Base-by-base conservation (phyloP, 2,113 vertebrate genomes). In the Corythaixoides concolor region DNA sequence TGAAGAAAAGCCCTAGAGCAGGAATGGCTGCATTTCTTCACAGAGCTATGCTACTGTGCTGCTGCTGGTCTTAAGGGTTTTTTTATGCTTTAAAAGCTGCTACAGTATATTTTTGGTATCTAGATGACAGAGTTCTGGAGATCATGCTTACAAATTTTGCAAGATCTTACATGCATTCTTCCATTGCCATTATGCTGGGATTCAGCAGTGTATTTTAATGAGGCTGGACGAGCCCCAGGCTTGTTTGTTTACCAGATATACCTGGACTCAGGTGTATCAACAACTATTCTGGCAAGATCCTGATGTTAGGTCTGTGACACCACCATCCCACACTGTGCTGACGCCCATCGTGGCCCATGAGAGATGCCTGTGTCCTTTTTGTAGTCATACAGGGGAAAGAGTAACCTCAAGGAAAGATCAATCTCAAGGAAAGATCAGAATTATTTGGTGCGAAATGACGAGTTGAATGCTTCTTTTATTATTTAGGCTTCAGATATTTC, bases 401-500 rank as follows among this genome's bases (percentile, higher is more conserved):
- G 39, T 39, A 39, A 39, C 11, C 39, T 39, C 39, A 39, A 39
- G 21, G 35, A 79, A 91, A 85, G 18, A 72, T 15, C 81, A 0
- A 56, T 56, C 39, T 87, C 62, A 68, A 85, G 67, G 22, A 49
- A 91, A 82, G 82, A 60, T 7, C 53, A 58, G 66, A 87, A 53
- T 81, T 74, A 49, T 74, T 89, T 80, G 21, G 23, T 83, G 69
- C 50, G 94, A 85, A 85, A 78, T 72, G 53, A 94, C 76, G 59
- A 59, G 55, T 8, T 89, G 80, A 87, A 79, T 49, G 33, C 35
- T 82, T 87, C 64, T 82, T 90, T 75, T 64, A 93, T 96, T 92
- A 50, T 85, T 90, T 92, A 69, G 20, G 32, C 73, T 87, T 87
- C 73, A 73, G 62, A 62, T 92, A 92, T 92, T 93, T 86, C 50